A percentile compares a stretch with the other conserved stretches of the same genome.
Evolutionary conservation across 2,797 vertebrate genomes (phyloP).

Genomic region (Enteromius fasciolatus): DNA sequence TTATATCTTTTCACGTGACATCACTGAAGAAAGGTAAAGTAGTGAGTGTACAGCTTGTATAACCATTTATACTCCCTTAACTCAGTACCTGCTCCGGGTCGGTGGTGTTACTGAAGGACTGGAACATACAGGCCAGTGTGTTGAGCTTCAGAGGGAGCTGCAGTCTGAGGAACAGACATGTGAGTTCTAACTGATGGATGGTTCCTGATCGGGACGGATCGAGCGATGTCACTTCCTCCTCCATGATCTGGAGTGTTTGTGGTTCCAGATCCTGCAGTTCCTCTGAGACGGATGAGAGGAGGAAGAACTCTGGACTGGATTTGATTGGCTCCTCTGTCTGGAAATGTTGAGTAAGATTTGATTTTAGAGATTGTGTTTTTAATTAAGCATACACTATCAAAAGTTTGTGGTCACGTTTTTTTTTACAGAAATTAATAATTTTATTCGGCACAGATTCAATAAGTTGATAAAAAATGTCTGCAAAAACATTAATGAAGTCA

Average conservation of each 20-base stretch:
- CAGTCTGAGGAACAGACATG: constrained; percentile 64
- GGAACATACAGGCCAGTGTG: constrained; percentile 69
- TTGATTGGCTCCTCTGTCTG: constrained; percentile 12
- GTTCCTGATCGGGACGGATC: constrained; percentile 56
- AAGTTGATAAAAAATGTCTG: too few species aligned
- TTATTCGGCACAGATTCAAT: neutral
- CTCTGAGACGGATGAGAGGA: constrained; percentile 60
- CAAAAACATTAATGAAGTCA: too few species aligned
- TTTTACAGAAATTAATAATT: neutral
- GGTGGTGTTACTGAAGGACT: constrained; percentile 59
- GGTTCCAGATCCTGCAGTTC: constrained; percentile 56
- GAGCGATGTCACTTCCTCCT: constrained; percentile 58
- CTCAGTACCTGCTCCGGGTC: constrained; percentile 65
- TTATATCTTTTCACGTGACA: too few species aligned
- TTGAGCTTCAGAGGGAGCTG: constrained; percentile 68
- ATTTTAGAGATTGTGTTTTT: neutral
- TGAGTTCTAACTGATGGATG: constrained; percentile 66
- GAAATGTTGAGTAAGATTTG: neutral
- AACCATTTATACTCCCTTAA: too few species aligned
- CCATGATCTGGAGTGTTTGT: constrained; percentile 58
- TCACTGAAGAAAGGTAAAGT: too few species aligned
- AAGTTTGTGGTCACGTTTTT: neutral
- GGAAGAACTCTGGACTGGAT: constrained; percentile 46
- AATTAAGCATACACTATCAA: neutral
- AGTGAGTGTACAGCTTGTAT: too few species aligned